These are phyloP conservation scores for Champsocephalus esox DNA, from an alignment of 2,797 vertebrate genomes.

Conservation along the genomic window DNA sequence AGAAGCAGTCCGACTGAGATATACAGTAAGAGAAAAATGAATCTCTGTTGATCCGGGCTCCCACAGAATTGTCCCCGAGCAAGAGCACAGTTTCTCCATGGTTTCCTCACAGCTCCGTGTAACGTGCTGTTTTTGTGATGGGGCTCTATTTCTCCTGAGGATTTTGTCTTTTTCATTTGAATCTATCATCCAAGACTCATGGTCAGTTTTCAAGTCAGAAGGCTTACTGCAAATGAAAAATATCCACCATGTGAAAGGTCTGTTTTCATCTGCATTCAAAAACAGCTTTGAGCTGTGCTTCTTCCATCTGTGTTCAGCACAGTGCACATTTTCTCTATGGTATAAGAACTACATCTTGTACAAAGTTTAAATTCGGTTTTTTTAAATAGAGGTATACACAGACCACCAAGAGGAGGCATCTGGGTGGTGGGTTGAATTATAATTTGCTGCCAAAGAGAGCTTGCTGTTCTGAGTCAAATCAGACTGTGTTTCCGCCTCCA, in stretches of 20 bases:
- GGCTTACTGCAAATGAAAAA: constrained; percentile 20
- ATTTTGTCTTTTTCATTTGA: constrained; percentile 47
- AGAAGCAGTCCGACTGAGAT: constrained; percentile 37
- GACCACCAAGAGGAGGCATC: constrained; percentile 56
- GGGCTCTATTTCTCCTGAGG: constrained; percentile 42
- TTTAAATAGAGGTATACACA: constrained; percentile 42
- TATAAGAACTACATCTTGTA: constrained; percentile 20
- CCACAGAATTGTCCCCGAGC: constrained; percentile 41
- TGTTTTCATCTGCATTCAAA: constrained; percentile 38
- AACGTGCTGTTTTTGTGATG: constrained; percentile 52
- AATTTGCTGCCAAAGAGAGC: constrained; percentile 70
- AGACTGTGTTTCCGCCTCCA: constrained; percentile 71
- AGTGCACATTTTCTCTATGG: constrained; percentile 5
- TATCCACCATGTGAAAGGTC: constrained; percentile 20
- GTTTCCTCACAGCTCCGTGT: constrained; percentile 56
- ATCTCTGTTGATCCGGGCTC: constrained; percentile 48
- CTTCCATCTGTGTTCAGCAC: constrained; percentile 20
- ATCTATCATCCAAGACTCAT: constrained; percentile 16
- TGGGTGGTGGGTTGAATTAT: constrained; percentile 64
- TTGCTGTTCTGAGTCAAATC: constrained; percentile 71
- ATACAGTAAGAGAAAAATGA: constrained; percentile 40
- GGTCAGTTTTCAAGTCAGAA: constrained; percentile 28
- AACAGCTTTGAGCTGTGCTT: constrained; percentile 2
- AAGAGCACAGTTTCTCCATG: constrained; percentile 26
- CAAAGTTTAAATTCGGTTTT: constrained; percentile 14